Conservation (phyloP, 2,113 vertebrate genomes). For the Perca flavescens region DNA sequence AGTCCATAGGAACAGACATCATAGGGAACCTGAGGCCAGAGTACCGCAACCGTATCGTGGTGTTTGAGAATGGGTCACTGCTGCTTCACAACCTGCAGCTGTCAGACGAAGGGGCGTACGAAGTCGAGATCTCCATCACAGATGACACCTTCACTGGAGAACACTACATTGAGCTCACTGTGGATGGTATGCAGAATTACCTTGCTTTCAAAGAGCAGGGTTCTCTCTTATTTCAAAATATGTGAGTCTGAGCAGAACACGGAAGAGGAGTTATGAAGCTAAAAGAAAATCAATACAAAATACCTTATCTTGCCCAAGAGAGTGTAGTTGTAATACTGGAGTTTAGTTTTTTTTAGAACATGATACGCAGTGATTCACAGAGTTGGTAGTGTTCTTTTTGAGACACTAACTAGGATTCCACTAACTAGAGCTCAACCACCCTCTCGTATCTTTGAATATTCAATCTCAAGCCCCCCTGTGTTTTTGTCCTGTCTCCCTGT, state of each 20-base stretch:
- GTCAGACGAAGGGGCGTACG: conserved; percentile 92
- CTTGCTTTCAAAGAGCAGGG: not conserved
- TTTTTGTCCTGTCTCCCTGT: conserved; percentile 30
- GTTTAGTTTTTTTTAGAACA: not conserved
- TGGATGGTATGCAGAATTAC: conserved; percentile 88
- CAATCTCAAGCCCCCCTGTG: not conserved
- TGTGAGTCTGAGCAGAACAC: conserved; percentile 19
- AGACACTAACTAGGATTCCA: not conserved
- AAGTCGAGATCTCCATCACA: conserved; percentile 98
- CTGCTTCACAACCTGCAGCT: conserved; percentile 93
- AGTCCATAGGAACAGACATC: conserved; percentile 95
- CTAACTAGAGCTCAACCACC: not conserved
- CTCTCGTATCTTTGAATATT: conserved; percentile 15
- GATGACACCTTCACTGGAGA: conserved; percentile 97
- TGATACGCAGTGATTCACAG: conserved; percentile 23
- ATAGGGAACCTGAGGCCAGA: conserved; percentile 94
- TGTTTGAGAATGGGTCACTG: conserved; percentile 94
- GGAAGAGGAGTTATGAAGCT: conserved; percentile 23
- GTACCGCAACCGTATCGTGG: conserved; percentile 92
- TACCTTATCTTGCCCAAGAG: conserved; percentile 1
- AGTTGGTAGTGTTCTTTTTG: conserved; percentile 23
- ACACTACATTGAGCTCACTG: conserved; percentile 93
- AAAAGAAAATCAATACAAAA: conserved; percentile 43
- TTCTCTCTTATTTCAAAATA: conserved; percentile 9
- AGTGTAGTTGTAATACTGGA: not conserved